A percentile compares a stretch with the other conserved stretches of the same genome.
These are phyloP conservation scores for Channa argus DNA, from an alignment of 2,113 vertebrate genomes.

Conservation along the genomic window DNA sequence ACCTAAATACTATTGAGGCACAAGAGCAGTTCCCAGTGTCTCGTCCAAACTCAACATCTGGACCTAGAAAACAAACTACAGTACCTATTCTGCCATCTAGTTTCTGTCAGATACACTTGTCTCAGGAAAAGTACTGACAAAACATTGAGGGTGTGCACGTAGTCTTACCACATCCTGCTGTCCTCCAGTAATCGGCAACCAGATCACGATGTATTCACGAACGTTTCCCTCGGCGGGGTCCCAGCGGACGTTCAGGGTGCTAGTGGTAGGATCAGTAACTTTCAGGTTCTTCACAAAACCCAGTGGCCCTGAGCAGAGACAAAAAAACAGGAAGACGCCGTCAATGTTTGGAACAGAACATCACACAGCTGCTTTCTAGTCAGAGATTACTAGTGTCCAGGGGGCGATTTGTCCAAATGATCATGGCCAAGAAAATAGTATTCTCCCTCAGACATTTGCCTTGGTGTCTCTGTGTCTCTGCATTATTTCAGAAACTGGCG, in stretches of 20 bases:
- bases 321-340: not conserved
- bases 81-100: not conserved
- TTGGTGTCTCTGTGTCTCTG: too few relatives aligned
- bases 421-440: not conserved
- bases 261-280: conserved; percentile 94
- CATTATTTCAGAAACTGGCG: too few relatives aligned
- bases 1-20: not conserved
- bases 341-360: not conserved
- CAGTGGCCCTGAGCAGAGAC: conserved; percentile 85
- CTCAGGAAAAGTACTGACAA: not conserved
- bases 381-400: conserved; percentile 2
- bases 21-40: conserved; percentile 3
- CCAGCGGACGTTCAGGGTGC: conserved; percentile 93
- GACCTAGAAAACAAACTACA: not conserved
- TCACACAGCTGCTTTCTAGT: conserved; percentile 28
- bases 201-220: conserved; percentile 91
- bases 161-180: conserved; percentile 86
- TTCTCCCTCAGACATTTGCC: not conserved
- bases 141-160: too few relatives aligned
- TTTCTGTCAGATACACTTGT: not conserved
- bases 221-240: conserved; percentile 92
- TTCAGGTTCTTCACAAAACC: conserved; percentile 90
- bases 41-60: conserved; percentile 34
- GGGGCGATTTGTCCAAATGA: conserved; percentile 13
- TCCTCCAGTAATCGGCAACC: conserved; percentile 85